Conservation (phyloP, 2,888 invertebrate genomes). For the Eilema depressum region DNA sequence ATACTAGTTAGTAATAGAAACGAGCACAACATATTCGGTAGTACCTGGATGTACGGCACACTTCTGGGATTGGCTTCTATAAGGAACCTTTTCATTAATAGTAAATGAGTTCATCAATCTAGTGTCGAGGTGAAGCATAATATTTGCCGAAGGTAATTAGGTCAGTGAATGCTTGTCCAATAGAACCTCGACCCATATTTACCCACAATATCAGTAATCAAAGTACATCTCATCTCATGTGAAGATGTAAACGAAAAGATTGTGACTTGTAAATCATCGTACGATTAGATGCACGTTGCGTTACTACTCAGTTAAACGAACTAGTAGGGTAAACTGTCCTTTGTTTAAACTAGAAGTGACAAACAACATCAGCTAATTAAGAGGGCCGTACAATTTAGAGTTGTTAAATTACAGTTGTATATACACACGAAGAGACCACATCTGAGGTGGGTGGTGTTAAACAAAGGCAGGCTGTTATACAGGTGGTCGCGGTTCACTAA, state of each 20-base stretch:
- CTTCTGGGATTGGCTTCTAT: no score
- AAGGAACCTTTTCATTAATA: no score
- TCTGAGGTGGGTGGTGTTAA: slow-evolving; percentile 37
- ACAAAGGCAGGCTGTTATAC: slow-evolving; percentile 31
- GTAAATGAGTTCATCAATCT: no score
- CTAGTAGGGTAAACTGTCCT: neutral
- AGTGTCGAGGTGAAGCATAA: slow-evolving; percentile 23
- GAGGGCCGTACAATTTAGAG: slow-evolving; percentile 33
- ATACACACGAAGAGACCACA: slow-evolving; percentile 37
- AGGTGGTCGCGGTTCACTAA: slow-evolving; percentile 52
- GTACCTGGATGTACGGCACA: no score
- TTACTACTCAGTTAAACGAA: no score
- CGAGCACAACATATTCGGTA: no score
- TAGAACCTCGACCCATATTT: slow-evolving; percentile 37
- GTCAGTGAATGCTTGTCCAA: slow-evolving; percentile 22
- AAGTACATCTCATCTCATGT: no score
- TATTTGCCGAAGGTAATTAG: slow-evolving; percentile 37
- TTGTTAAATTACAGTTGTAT: slow-evolving; percentile 45
- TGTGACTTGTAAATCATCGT: no score
- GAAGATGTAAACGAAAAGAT: neutral
- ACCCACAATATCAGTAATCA: slow-evolving; percentile 28
- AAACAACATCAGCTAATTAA: slow-evolving; percentile 45
- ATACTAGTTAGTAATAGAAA: no score
- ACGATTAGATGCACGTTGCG: no score
- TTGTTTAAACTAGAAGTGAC: slow-evolving; percentile 16